Evolutionary conservation across 2,888 invertebrate species (phyloP), one percentile per base, ranked within the genome.

Genomic region (Phortica okadai): DNA sequence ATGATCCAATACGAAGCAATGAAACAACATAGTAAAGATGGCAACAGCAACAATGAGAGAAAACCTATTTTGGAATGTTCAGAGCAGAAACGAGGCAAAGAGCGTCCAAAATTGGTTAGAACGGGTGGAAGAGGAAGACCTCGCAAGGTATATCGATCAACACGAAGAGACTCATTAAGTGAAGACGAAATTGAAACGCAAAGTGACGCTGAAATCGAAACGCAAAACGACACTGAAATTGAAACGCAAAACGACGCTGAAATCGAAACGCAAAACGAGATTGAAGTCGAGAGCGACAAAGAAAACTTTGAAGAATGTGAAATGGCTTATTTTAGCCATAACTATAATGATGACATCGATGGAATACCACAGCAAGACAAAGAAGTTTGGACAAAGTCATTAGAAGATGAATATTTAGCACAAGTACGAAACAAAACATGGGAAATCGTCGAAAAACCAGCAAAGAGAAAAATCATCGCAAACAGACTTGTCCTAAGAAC

Each of bases 371-470:
- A 7, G 14, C n/a, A 66, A 21, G 73, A 78, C 59, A 64, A 74
- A 75, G 14, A 8, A 10, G 74, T 25, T 56, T 81, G 77, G 80
- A 58, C 14, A 33, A 45, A 74, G n/a, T 74, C 81, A 14, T 50
- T 79, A n/a, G 79, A 83, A 69, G 78, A 81, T 21, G 77, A 82
- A 21, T 79, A 76, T 64, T 75, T 82, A 25, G 79, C 80, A 10
- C 76, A 79, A 67, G 74, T 81, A 2, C 66, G 56, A 5, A 80
- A 79, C 16, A 74, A 75, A 8, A 80, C 80, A 6, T 82, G 78
- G 80, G 76, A 79, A 64, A 73, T 77, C 25, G 74, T 79, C 4
- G 80, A 80, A 59, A 69, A 66, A 0, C 80, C 79, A 33, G 14
- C 25, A 0, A 21, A 75, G 10, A 21, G 76, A 14, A 78, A 82